Base-by-base conservation (phyloP, 2,888 invertebrate species). In the Merodon equestris region DNA sequence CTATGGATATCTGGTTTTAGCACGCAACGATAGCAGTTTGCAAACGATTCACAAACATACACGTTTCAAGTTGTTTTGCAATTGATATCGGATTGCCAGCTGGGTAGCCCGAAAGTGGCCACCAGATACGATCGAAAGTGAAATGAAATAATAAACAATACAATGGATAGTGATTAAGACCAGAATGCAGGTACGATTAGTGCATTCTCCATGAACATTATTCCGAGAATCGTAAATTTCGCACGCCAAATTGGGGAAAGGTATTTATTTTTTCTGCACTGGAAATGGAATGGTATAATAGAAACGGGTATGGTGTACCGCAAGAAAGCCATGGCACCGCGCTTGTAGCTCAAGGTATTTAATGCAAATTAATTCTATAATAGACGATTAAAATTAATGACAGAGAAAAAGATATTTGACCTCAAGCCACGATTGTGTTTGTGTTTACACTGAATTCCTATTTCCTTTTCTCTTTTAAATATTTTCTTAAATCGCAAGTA, bases 391-490 rank as follows among this genome's bases (percentile, higher is more conserved):
- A 27, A 27, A 27, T 27, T 1, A 13, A 51, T 12, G 27, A 9
- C 40, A 40, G 17, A 9, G 54, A 53, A 19, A 17, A 53, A 70
- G 58, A 70, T 75, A 63, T 75, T 75, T 70, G 75, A 75, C 75
- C 75, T 64, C 58, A 70, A 75, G 63, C 44, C 18, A 34, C 51
- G 18, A 44, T 51, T 63, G 42, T 17, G 17, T 38, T 47, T 45
- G 18, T 12, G 42, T 34, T 38, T 51, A 17, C 14, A 38, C 45
- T 14, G 45, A 64, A 63, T 58, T 47, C 68, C 42, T 64, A 36
- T 44, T 57, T 61, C 45, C 14, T 27, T 50, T 61, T 50, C 17
- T 42, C 15, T 38, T 40, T 57, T 57, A 14, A 58, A 64, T 7
- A 27, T 7, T 4, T 27, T 4, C 27, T 2, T 4, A 14, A 42